These are phyloP conservation scores for Ictalurus furcatus DNA, from an alignment of 2,113 vertebrate genomes.

Conservation along the genomic window DNA sequence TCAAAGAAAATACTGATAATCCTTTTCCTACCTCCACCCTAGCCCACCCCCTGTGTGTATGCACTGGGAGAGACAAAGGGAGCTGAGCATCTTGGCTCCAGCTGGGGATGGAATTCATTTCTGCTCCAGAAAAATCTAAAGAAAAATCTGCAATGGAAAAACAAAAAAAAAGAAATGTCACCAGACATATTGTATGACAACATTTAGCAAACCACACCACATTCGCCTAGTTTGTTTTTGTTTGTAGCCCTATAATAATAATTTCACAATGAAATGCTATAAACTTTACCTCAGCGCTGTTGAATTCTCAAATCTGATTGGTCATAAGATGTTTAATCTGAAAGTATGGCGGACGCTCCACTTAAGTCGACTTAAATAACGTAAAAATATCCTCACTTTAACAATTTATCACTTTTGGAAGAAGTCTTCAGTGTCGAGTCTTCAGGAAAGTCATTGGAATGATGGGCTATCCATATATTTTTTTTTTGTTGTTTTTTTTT, in stretches of 20 bases:
- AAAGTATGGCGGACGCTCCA: background rate
- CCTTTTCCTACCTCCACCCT: background rate
- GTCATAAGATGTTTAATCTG: background rate
- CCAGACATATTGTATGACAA: background rate
- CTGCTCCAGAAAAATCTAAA: background rate
- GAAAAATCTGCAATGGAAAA: background rate
- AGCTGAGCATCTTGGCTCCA: background rate
- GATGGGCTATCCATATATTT: no score
- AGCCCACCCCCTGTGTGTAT: background rate
- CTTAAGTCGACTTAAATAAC: background rate
- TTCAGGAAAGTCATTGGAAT: background rate
- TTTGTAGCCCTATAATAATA: background rate
- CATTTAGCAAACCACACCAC: background rate
- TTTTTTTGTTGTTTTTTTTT: background rate
- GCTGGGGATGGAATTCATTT: background rate
- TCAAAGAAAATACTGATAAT: background rate
- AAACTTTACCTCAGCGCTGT: background rate
- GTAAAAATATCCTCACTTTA: no score
- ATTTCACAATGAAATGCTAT: background rate
- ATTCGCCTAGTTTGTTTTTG: background rate
- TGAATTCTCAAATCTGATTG: background rate
- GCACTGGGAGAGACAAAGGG: background rate
- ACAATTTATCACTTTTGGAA: background rate
- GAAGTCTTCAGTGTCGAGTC: background rate
- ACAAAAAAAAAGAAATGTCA: background rate